Evolutionary conservation across 1,140 invertebrate genomes (phyloP).

Genomic region (Nylanderia fulva): DNA sequence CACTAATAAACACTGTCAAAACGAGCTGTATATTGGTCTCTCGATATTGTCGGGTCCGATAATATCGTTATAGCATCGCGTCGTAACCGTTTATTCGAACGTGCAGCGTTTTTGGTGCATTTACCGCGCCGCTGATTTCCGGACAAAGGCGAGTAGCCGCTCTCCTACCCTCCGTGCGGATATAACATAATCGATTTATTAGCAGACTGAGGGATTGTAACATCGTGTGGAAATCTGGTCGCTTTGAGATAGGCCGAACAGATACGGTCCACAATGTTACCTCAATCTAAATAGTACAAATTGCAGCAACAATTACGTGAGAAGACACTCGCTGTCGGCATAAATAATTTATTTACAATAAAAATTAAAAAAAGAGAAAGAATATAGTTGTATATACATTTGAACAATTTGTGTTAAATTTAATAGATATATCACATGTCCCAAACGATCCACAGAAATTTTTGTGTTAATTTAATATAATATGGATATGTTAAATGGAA

Average conservation of each 20-base stretch:
- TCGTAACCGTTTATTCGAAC: constrained; percentile 67
- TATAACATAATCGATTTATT: constrained; percentile 68
- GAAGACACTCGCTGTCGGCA: neutral
- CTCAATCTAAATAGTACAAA: constrained; percentile 3
- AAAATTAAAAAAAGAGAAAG: neutral
- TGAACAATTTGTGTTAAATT: too few relatives aligned
- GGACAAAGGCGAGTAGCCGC: constrained; percentile 68
- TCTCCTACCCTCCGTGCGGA: constrained; percentile 49
- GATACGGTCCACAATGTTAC: neutral
- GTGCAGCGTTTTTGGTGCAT: constrained; percentile 59
- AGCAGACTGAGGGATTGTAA: constrained; percentile 63
- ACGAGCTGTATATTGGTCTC: constrained; percentile 56
- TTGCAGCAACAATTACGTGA: constrained; percentile 6
- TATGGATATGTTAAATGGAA: too few relatives aligned
- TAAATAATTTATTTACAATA: neutral
- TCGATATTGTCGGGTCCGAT: constrained; percentile 61
- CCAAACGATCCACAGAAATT: too few relatives aligned
- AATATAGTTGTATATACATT: neutral
- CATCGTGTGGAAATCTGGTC: constrained; percentile 7
- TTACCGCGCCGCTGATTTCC: constrained; percentile 63
- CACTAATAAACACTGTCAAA: constrained; percentile 60
- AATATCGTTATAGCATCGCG: constrained; percentile 61
- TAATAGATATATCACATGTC: too few relatives aligned
- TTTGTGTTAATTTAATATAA: too few relatives aligned
- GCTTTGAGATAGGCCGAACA: constrained; percentile 5